Evolutionary conservation across 1,140 invertebrate species (phyloP).

Genomic region (Caenorhabditis briggsae): DNA sequence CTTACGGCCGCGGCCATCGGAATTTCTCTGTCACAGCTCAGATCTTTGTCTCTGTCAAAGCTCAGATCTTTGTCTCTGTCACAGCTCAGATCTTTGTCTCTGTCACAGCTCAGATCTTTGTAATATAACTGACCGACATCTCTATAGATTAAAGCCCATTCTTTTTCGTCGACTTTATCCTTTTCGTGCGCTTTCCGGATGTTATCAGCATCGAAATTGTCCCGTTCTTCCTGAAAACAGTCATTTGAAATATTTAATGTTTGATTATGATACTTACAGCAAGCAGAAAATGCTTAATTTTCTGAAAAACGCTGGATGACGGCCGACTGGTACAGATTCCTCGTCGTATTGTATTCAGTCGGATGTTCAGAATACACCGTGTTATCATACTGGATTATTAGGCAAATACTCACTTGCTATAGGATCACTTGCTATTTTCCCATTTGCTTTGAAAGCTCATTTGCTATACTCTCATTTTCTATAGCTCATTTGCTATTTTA

Average conservation of each 20-base stretch:
- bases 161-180: constrained; percentile 7
- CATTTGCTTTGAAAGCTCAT: too few species aligned
- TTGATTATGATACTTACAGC: constrained; percentile 5
- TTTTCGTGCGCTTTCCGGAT: constrained; percentile 47
- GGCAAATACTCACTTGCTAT: too few species aligned
- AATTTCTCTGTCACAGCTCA: too few species aligned
- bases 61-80: too few species aligned
- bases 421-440: too few species aligned
- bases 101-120: too few species aligned
- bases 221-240: constrained; percentile 52
- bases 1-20: too few species aligned
- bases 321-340: constrained; percentile 1
- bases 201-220: constrained; percentile 51
- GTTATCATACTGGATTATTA: constrained; percentile 25
- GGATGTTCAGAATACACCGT: not conserved
- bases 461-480: too few species aligned
- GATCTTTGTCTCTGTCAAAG: too few species aligned
- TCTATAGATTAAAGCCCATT: constrained; percentile 53
- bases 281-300: constrained; percentile 34
- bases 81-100: too few species aligned
- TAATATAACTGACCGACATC: constrained; percentile 36
- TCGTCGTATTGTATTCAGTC: not conserved
- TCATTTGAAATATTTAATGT: not conserved
- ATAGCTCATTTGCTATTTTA: too few species aligned
- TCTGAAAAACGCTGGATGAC: constrained; percentile 23